These are phyloP conservation scores for Meloidogyne exigua DNA, from an alignment of 1,140 invertebrate genomes.

Conservation along the genomic window DNA sequence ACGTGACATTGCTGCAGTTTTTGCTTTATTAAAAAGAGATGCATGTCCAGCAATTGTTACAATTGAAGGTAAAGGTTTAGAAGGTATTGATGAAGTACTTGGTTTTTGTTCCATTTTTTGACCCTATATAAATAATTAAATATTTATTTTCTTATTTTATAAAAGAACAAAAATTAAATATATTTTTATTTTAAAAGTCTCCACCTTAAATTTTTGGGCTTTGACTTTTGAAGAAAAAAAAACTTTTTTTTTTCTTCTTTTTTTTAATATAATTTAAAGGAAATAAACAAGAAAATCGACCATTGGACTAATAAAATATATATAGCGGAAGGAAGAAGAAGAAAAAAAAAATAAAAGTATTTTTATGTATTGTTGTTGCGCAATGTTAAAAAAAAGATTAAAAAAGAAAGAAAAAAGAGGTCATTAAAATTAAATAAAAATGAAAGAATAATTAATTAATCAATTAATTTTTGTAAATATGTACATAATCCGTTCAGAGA, in stretches of 20 bases:
- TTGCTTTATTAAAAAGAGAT: constrained; percentile 58
- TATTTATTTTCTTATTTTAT: neutral
- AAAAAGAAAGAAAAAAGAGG: no score
- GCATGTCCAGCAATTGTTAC: constrained; percentile 18
- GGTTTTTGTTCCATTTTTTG: constrained; percentile 13
- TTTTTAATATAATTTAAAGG: no score
- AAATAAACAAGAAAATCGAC: neutral
- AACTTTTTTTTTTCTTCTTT: neutral
- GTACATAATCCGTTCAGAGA: no score
- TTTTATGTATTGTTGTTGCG: no score
- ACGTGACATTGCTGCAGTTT: constrained; percentile 75
- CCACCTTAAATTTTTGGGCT: neutral
- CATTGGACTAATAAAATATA: no score
- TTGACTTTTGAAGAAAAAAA: constrained; percentile 10
- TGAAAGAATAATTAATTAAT: no score
- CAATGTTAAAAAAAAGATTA: no score
- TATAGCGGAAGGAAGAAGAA: no score
- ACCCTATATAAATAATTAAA: neutral
- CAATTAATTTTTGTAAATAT: no score
- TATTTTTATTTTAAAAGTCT: neutral
- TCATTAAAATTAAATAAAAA: no score
- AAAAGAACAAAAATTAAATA: constrained; percentile 11
- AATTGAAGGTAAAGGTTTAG: neutral
- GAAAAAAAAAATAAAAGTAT: no score
- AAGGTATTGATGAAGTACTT: constrained; percentile 17